Percentiles rank a stretch among this genome's conserved stretches.
These are phyloP conservation scores for Drosophila niveifrons DNA, from an alignment of 2,888 invertebrate genomes.

Conservation along the genomic window DNA sequence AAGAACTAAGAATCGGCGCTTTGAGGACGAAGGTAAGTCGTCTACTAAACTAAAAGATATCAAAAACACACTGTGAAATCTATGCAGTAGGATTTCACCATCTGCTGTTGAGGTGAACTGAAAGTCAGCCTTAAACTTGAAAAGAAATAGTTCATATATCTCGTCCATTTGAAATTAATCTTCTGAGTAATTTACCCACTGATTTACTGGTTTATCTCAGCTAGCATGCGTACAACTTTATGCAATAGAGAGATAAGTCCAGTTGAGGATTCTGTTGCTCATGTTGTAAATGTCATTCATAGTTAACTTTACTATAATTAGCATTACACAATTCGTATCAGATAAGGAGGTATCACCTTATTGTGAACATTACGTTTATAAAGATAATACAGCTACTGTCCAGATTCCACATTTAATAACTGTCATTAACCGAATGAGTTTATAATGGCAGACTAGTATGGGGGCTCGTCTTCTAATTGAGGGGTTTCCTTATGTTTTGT, in stretches of 20 bases:
- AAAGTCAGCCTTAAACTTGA: constrained; percentile 29
- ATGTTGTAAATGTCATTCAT: constrained; percentile 7
- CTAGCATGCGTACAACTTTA: not conserved
- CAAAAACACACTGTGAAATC: not conserved
- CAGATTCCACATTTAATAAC: not conserved
- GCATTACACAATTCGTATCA: constrained; percentile 11
- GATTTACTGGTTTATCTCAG: constrained; percentile 7
- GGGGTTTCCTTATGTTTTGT: not conserved
- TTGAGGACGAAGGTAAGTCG: constrained; percentile 41
- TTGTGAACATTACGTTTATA: not conserved
- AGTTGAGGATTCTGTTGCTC: not conserved
- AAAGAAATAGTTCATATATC: not conserved
- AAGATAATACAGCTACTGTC: constrained; percentile 23
- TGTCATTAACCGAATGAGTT: not conserved
- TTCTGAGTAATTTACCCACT: constrained; percentile 3
- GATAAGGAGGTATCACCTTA: not conserved
- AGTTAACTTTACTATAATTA: not conserved
- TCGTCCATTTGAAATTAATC: constrained; percentile 19
- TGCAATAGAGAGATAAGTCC: not conserved
- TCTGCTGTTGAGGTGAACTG: constrained; percentile 2
- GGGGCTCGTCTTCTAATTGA: constrained; percentile 21
- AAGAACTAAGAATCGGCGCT: constrained; percentile 49
- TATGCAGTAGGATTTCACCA: not conserved
- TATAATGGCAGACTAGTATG: not conserved
- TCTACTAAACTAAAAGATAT: not conserved